Evolutionary conservation across 2,797 vertebrate genomes (phyloP).

Genomic region (Rhincodon typus): DNA sequence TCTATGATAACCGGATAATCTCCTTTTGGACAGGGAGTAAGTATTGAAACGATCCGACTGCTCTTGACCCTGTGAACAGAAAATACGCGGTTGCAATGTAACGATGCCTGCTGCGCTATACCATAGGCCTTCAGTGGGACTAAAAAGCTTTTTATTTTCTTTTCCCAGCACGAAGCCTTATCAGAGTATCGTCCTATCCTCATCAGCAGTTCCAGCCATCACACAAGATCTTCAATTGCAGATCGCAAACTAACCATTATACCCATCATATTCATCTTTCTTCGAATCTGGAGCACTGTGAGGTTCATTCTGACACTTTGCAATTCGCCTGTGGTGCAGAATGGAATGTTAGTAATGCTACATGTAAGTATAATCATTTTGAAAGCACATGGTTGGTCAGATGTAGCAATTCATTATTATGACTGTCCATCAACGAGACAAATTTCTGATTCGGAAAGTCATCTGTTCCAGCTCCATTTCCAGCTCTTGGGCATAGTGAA

Average conservation of each 20-base stretch:
- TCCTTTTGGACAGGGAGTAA: not conserved
- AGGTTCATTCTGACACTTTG: conserved; percentile 79
- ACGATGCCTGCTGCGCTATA: not conserved
- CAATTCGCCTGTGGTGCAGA: conserved; percentile 62
- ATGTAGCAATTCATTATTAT: not conserved
- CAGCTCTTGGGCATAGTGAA: not conserved
- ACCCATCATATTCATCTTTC: conserved; percentile 82
- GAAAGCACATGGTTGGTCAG: not conserved
- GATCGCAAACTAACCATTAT: conserved; percentile 88
- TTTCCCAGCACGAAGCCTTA: conserved; percentile 72
- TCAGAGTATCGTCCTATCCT: conserved; percentile 89
- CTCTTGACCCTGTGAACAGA: not conserved
- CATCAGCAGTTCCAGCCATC: conserved; percentile 51
- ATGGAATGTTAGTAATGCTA: conserved; percentile 72
- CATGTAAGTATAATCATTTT: conserved; percentile 65
- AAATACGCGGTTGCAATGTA: too few species aligned
- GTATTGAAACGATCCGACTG: not conserved
- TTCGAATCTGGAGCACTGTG: conserved; percentile 89
- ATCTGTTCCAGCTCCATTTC: not conserved
- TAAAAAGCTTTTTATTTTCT: not conserved
- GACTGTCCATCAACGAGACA: not conserved
- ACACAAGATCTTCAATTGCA: conserved; percentile 60
- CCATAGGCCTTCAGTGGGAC: not conserved
- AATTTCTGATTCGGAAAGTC: not conserved
- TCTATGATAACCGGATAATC: not conserved